phyloP scores from a whole-genome alignment of 1,140 invertebrate species.

The Platyura marginata region DNA sequence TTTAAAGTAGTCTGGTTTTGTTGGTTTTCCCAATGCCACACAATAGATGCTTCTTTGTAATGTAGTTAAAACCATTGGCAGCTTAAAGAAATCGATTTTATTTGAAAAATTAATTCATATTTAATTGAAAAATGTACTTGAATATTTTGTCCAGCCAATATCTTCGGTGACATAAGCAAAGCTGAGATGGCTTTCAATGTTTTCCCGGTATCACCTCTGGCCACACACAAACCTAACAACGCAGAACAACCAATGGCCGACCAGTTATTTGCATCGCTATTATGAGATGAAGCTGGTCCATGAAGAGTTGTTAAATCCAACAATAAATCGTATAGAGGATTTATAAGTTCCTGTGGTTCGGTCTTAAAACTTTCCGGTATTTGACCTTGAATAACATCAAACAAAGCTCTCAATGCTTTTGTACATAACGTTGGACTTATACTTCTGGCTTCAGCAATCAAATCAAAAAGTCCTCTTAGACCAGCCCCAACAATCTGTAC shows the following conservation, averaged over 20 bases:
- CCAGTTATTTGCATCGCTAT: constrained; percentile 43
- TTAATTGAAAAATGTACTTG: constrained; percentile 29
- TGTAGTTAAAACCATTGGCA: constrained; percentile 68
- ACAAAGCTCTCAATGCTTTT: constrained; percentile 64
- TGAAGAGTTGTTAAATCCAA: constrained; percentile 56
- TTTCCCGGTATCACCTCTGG: constrained; percentile 82
- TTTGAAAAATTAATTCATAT: constrained; percentile 1
- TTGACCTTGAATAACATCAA: constrained; percentile 73
- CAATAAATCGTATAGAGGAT: constrained; percentile 59
- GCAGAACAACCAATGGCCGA: constrained; percentile 79
- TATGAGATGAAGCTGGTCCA: constrained; percentile 26
- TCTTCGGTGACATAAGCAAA: constrained; percentile 68
- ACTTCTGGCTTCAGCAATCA: constrained; percentile 69
- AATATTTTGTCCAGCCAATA: constrained; percentile 59
- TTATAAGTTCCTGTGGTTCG: constrained; percentile 56
- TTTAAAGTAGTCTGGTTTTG: constrained; percentile 71
- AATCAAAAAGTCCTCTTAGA: constrained; percentile 73
- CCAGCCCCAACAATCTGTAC: constrained; percentile 79
- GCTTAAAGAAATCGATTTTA: constrained; percentile 30
- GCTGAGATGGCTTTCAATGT: constrained; percentile 70
- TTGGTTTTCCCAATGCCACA: constrained; percentile 64
- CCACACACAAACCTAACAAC: constrained; percentile 77
- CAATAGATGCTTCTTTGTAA: constrained; percentile 81
- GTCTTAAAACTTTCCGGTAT: constrained; percentile 27
- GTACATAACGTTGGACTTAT: constrained; percentile 70